Percentiles rank a stretch among this genome's conserved stretches.
phyloP scores from a whole-genome alignment of 1,140 invertebrate species.

The Coboldia fuscipes region DNA sequence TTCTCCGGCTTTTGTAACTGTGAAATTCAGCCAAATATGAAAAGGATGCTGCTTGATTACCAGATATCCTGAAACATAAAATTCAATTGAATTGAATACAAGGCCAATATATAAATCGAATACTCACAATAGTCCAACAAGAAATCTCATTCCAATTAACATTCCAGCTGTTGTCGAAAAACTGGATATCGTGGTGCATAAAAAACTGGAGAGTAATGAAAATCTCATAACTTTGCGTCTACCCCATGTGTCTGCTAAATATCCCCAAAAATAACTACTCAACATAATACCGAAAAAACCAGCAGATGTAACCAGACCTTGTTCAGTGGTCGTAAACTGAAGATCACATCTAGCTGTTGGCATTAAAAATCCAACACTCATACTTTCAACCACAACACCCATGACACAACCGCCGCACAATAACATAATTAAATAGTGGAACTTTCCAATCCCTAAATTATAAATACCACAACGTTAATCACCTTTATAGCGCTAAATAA shows the following conservation, averaged over 20 bases:
- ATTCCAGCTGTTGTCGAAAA: conserved; percentile 44
- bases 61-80: conserved; percentile 28
- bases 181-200: conserved; percentile 39
- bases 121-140: conserved; percentile 51
- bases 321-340: conserved; percentile 30
- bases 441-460: conserved; percentile 8
- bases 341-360: conserved; percentile 30
- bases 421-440: conserved; percentile 13
- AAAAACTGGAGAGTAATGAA: conserved; percentile 38
- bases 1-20: conserved; percentile 17
- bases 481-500: background rate
- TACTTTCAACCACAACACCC: conserved; percentile 17
- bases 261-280: conserved; percentile 50
- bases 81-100: background rate
- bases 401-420: conserved; percentile 15
- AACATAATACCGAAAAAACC: conserved; percentile 40
- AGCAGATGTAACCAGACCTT: conserved; percentile 40
- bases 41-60: conserved; percentile 39
- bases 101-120: background rate
- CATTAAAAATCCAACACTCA: conserved; percentile 15
- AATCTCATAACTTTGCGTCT: conserved; percentile 40
- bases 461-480: background rate
- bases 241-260: conserved; percentile 52
- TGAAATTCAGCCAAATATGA: conserved; percentile 46
- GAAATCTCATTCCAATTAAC: conserved; percentile 43